Base-by-base conservation (phyloP, 2,797 vertebrate genomes). In the Poeciliopsis infans region DNA sequence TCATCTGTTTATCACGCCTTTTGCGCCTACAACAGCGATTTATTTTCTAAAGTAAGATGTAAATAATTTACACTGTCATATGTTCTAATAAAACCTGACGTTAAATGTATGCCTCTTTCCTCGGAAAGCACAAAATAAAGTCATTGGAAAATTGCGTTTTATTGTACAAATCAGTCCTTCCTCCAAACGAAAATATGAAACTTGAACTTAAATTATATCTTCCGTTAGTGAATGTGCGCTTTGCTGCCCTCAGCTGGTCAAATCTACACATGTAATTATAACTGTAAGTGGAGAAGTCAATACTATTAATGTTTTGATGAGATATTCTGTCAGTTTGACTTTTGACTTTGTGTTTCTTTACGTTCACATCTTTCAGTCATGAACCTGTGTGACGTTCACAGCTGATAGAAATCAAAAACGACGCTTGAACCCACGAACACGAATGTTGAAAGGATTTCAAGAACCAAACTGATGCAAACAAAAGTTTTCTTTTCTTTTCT, bases 191-290 rank as follows among this genome's bases (percentile, higher is more conserved):
- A 57, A 59, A 53, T 25, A 61, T 18, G 25, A 31, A 36, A 25
- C 10, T 2, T 15, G 7, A n/a, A 31, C 15, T 61, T 6, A 25
- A 25, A 7, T 5, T 1, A 4, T 13, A 18, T 69, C 47, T 78
- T 72, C 2, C 12, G 1, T 12, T 15, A 8, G 43, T n/a, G 11
- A 23, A 11, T 12, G 0, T 61, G 31, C 39, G 20, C 47, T 84
- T 53, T 90, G 84, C 80, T 90, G 87, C 90, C 86, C 87, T 76
- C 91, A 25, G 15, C 25, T 85, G 91, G 83, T 51, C 31, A 39
- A 4, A 1, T 2, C 12, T 1, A 2, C 36, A 41, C 2, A 13
- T 75, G 10, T 39, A 45, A 61, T 20, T 6, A 70, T 31, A 53
- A 20, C 11, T 43, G 23, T 25, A 31, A 64, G 23, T 41, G 16